Percentiles rank a stretch among this genome's conserved stretches.
Evolutionary conservation across 1,140 invertebrate species (phyloP).

Genomic region (Drosophila carrolli): DNA sequence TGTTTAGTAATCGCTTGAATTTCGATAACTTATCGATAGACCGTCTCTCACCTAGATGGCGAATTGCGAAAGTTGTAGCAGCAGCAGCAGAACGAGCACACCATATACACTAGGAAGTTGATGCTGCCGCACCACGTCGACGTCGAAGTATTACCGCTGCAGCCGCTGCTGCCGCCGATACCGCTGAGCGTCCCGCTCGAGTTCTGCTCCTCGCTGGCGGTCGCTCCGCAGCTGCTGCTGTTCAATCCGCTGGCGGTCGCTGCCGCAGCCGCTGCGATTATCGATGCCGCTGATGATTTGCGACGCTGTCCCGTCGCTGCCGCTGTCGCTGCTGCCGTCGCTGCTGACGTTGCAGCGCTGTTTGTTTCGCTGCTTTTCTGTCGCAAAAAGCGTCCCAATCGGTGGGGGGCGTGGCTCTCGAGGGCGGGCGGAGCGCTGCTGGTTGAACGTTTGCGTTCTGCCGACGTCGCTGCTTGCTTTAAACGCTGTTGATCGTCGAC

Average conservation of each 20-base stretch:
- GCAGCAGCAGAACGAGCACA: constrained; percentile 83
- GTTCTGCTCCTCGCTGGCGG: constrained; percentile 23
- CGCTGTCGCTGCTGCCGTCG: constrained; percentile 21
- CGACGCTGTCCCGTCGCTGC: constrained; percentile 35
- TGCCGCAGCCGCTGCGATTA: constrained; percentile 50
- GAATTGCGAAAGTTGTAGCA: constrained; percentile 83
- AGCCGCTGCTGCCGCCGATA: constrained; percentile 33
- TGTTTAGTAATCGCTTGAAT: not conserved
- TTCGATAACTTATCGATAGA: constrained; percentile 5
- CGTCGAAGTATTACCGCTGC: constrained; percentile 51
- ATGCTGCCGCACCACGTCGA: constrained; percentile 81
- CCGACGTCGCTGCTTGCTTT: constrained; percentile 36
- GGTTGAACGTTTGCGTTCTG: constrained; percentile 64
- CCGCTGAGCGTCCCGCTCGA: constrained; percentile 47
- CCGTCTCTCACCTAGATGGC: constrained; percentile 70
- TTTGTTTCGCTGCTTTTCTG: constrained; percentile 28
- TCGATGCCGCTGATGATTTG: constrained; percentile 73
- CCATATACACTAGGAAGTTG: constrained; percentile 83
- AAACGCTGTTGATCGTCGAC: constrained; percentile 56
- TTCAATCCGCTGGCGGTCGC: constrained; percentile 1
- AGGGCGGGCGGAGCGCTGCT: constrained; percentile 68
- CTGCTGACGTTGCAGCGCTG: constrained; percentile 14
- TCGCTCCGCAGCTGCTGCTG: constrained; percentile 30
- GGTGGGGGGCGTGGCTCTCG: constrained; percentile 35
- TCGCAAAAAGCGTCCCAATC: constrained; percentile 41